Base-by-base conservation (phyloP, 1,140 invertebrate species). In the Argopecten irradians region DNA sequence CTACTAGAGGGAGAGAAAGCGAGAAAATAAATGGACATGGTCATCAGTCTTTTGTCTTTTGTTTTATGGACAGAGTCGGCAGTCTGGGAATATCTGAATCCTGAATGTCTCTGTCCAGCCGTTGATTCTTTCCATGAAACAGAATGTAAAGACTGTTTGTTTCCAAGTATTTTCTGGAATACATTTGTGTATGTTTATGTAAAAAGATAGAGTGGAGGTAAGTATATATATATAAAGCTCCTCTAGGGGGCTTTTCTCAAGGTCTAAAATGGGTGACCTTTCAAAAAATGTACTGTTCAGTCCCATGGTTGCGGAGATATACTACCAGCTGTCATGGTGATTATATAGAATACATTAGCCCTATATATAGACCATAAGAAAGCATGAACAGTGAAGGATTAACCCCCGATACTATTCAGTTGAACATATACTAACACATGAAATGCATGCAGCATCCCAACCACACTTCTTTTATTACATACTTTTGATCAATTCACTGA, bases 161-260 rank as follows among this genome's bases (percentile, higher is more conserved):
- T 71, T 71, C 55, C 55, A 71, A 71, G 55, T 71, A 71, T 71
- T 71, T n/a, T 71, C 43, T 46, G 19, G 43, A 46, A n/a, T n/a
- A n/a, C n/a, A n/a, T n/a, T 46, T 2, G 14, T 46, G 1, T 19
- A 8, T 28, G 22, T 71, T 3, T 28, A n/a, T 28, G 55, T 71
- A 71, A 16, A 22, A 5, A 71, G 0, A 11, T 8, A 16, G 0
- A 55, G 28, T 28, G 14, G 55, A 71, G 22, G n/a, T 71, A 11
- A 71, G n/a, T 71, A n/a, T 71, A 71, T 28, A n/a, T 71, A 71
- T 5, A 71, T 3, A 28, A 3, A 71, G n/a, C 55, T 71, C n/a
- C 55, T n/a, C 0, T 28, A 71, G n/a, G 2, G 43, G 22, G 55
- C 11, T 19, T 46, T 46, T 8, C 22, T 46, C 1, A 19, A 11